Base-by-base conservation (phyloP, 2,888 invertebrate species). In the Macropis europaea region DNA sequence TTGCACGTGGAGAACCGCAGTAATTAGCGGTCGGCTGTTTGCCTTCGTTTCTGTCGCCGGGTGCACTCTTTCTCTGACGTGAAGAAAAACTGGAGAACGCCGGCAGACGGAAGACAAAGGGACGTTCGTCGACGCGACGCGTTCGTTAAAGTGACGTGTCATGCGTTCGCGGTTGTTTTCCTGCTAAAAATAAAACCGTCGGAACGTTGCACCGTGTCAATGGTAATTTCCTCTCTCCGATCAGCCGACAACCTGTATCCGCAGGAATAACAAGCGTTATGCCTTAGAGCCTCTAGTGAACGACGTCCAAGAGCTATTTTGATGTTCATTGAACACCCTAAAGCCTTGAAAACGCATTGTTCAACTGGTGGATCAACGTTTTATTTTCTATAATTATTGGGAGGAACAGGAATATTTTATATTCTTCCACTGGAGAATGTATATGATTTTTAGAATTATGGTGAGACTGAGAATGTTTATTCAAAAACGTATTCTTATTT, bases 11-110 rank as follows among this genome's bases (percentile, higher is more conserved):
- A 56, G 48, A 54, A 60, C 48, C 67, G 50, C 17, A 62, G 56
- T 62, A 72, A 72, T 69, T 57, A 60, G 53, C 54, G 68, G 54
- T 56, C 59, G 15, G 48, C 42, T 53, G 50, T 71, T 62, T 47
- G 54, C 45, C 15, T 52, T 52, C 42, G 40, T 6, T 13, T 38
- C 36, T 17, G 11, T 6, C 3, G 36, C 5, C 26, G 50, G 0
- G 34, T 13, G 6, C 17, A 15, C 32, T 6, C 22, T n/a, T 50
- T 11, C 22, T 32, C 1, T 30, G 28, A 6, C 9, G 15, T 7
- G 17, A 42, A 62, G 42, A 54, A 56, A 67, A 72, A 67, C n/a
- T 54, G 53, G 54, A 15, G 42, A 30, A 42, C 26, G 19, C 9
- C 13, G 17, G 19, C 19, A 9, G 28, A 36, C 17, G 11, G 52